Evolutionary conservation across 2,888 invertebrate genomes (phyloP), one percentile per base, ranked within the genome.

Genomic region (Euphydryas editha): DNA sequence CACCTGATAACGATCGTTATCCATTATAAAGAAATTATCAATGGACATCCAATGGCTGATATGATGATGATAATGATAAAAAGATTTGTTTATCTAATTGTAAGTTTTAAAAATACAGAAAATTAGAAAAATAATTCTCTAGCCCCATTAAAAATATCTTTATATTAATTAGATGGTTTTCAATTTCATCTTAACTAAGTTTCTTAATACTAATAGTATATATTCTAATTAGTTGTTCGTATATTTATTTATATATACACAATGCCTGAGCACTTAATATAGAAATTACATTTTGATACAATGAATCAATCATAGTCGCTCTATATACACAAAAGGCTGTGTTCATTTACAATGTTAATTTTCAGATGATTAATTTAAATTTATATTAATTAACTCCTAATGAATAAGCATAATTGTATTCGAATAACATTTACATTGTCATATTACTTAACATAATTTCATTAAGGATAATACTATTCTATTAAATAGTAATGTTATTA

Each of bases 271-370:
- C 20, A 13, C 20, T 21, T 47, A 13, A 21, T 47, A 11, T 47
- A 20, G 20, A 11, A 47, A 20, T 47, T 21, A 13, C 47, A 13
- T 13, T 20, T 62, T 57, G 37, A 47, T 47, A 57, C 13, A 39
- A 62, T 57, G 42, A 62, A 57, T 62, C 56, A 46, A 62, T 56
- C 39, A 18, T 37, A 42, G 47, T 11, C 20, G 36, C 56, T 56
- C 30, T 62, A 46, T 57, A 47, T 47, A 47, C 47, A 39, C 57
- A 57, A 17, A n/a, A 57, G 39, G 47, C 55, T n/a, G 37, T 18
- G 44, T 44, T 62, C 47, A 62, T 57, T 62, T 57, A 39, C 10
- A 37, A 57, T 62, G 62, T 17, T 62, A 62, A 62, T 62, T 47
- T 47, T 20, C 30, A 24, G 17, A 56, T 47, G 57, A 49, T 62